These are phyloP conservation scores for Phytoseiulus persimilis DNA, from an alignment of 2,888 invertebrate genomes.

Conservation along the genomic window DNA sequence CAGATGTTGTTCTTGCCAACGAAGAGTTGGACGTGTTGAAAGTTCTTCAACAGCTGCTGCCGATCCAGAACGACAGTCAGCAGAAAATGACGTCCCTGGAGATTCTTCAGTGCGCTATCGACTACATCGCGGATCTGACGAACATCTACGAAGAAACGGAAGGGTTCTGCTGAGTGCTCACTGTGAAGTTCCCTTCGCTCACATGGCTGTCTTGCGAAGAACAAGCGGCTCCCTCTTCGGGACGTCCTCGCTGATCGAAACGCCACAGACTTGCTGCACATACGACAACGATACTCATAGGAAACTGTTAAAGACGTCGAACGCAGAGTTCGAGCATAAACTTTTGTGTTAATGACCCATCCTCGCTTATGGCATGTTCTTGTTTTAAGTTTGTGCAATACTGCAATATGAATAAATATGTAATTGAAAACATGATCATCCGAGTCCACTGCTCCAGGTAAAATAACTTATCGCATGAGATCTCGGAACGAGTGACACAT, in stretches of 20 bases:
- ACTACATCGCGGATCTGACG: neutral
- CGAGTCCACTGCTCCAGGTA: neutral
- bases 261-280: neutral
- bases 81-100: neutral
- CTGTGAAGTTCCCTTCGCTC: neutral
- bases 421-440: neutral
- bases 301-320: neutral
- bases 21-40: neutral
- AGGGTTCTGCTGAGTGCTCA: neutral
- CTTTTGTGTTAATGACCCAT: neutral
- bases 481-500: too few relatives aligned
- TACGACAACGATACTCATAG: neutral
- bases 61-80: neutral
- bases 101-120: neutral
- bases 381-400: neutral
- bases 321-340: neutral
- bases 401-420: neutral
- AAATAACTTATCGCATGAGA: too few relatives aligned
- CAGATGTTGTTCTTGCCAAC: neutral
- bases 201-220: neutral
- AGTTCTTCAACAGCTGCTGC: neutral
- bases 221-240: neutral
- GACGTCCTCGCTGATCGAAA: neutral
- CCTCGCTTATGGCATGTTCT: neutral
- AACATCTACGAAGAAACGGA: neutral